Evolutionary conservation across 2,797 vertebrate species (phyloP), one percentile per base, ranked within the genome.

Genomic region (Galaxias olidus): DNA sequence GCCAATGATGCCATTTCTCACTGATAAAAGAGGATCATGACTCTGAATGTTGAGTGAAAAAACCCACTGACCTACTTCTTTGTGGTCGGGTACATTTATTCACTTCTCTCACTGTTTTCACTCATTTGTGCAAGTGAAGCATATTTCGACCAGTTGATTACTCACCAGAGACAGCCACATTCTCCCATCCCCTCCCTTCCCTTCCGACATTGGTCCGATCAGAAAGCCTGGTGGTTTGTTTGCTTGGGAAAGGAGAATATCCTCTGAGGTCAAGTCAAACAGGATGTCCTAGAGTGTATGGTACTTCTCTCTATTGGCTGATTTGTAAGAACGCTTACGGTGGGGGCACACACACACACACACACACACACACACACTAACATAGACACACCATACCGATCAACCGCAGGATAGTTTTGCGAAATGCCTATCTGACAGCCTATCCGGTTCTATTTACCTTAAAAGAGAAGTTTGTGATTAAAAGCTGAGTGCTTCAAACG

Each of bases 231-330:
- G 74, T 17, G 57, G 83, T 88, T 87, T 90, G 87, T 90, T 90
- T 90, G 85, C 88, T 89, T 89, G 84, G 86, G 84, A 89, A 89
- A 90, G 86, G 88, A 88, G 87, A 88, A 87, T 87, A 87, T 89
- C 88, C 86, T 89, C 85, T 80, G 77, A 87, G 90, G 88, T 90
- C 86, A 91, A 86, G 80, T 90, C 87, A 86, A 90, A 90, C 90
- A 90, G 88, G 89, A 90, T 87, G 82, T 86, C 85, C 80, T 82
- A 79, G 81, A 85, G 88, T n/a, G n/a, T 86, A 78, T 76, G 80
- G 85, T 86, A 77, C 80, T 83, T 78, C 56, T 54, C 79, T 86
- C 84, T 68, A 89, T 85, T 80, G 85, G 83, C 64, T 82, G 81
- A 77, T 79, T n/a, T 86, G 84, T 68, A 85, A 85, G 81, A 84